These are phyloP conservation scores for Achlya flavicornis DNA, from an alignment of 2,888 invertebrate genomes.

Conservation along the genomic window DNA sequence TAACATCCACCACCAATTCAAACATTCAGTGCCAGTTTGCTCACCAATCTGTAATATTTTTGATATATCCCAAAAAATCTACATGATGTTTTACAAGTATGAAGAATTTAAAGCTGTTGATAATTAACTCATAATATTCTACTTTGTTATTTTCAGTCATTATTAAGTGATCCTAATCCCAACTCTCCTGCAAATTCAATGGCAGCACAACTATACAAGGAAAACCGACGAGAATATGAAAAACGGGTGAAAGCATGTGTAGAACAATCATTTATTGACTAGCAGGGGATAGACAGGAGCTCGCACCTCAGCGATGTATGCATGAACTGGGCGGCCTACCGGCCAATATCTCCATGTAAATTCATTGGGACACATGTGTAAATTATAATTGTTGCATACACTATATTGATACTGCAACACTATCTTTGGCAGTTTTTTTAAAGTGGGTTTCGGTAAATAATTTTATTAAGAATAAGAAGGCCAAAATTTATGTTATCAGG, in stretches of 20 bases:
- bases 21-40: too few species aligned
- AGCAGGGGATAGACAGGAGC: slow-evolving; percentile 72
- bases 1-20: too few species aligned
- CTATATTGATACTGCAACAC: slow-evolving; percentile 27
- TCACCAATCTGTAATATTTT: too few species aligned
- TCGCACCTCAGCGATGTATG: slow-evolving; percentile 55
- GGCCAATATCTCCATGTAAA: slow-evolving; percentile 61
- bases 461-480: slow-evolving; percentile 28
- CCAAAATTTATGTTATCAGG: slow-evolving; percentile 42
- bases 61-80: too few species aligned
- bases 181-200: slow-evolving; percentile 99
- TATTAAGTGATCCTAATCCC: slow-evolving; percentile 99
- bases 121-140: not conserved
- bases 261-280: slow-evolving; percentile 99
- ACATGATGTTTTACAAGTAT: too few species aligned
- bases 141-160: slow-evolving; percentile 86
- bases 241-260: slow-evolving; percentile 99
- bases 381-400: slow-evolving; percentile 44
- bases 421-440: slow-evolving; percentile 18
- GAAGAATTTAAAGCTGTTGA: too few species aligned
- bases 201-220: slow-evolving; percentile 99
- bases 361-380: slow-evolving; percentile 73
- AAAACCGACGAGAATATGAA: slow-evolving; percentile 99
- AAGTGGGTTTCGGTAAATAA: slow-evolving; percentile 45
- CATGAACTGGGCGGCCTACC: slow-evolving; percentile 50